phyloP scores from a whole-genome alignment of 1,140 invertebrate species.

The Panonychus citri region DNA sequence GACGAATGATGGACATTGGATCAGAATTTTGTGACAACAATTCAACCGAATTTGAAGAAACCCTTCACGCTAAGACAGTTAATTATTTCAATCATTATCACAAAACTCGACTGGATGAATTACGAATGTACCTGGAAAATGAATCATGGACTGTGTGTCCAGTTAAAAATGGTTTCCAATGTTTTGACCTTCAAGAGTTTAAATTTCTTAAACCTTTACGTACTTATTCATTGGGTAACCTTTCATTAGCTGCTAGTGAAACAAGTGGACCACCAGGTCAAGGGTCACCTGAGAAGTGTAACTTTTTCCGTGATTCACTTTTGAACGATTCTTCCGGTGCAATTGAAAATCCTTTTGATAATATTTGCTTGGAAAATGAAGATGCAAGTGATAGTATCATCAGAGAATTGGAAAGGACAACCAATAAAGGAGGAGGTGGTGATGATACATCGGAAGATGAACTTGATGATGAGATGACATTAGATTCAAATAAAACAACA shows the following conservation, averaged over 20 bases:
- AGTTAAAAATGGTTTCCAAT: conserved; percentile 60
- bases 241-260: background rate
- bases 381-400: background rate
- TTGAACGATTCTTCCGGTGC: background rate
- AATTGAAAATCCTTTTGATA: background rate
- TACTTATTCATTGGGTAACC: background rate
- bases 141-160: conserved; percentile 86
- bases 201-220: conserved; percentile 1
- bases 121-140: conserved; percentile 84
- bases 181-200: conserved; percentile 49
- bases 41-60: conserved; percentile 58
- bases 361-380: conserved; percentile 1
- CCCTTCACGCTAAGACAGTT: conserved; percentile 57
- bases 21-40: conserved; percentile 67
- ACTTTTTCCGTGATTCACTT: background rate
- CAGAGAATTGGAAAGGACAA: background rate
- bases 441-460: background rate
- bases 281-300: background rate
- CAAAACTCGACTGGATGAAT: conserved; percentile 60
- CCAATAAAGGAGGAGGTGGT: background rate
- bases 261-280: too few relatives aligned
- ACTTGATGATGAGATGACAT: background rate
- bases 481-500: too few relatives aligned
- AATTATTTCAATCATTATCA: conserved; percentile 77
- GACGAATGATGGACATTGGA: conserved; percentile 65